These are phyloP conservation scores for Meliscaeva auricollis DNA, from an alignment of 2,888 invertebrate species.

Conservation along the genomic window DNA sequence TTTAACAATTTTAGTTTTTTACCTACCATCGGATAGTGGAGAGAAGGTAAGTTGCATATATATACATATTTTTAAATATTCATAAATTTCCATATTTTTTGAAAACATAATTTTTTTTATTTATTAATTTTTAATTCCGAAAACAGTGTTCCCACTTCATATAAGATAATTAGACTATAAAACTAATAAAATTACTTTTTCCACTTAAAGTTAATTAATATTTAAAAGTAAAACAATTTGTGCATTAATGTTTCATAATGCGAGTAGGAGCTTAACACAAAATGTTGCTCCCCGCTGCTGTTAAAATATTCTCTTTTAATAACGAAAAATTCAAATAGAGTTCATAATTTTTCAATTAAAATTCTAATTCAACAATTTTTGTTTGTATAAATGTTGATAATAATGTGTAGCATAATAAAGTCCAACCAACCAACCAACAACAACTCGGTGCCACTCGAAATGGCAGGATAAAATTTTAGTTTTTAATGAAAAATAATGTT, in stretches of 20 bases:
- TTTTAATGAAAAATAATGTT: constrained; percentile 51
- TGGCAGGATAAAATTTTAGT: constrained; percentile 46
- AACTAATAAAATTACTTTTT: constrained; percentile 2
- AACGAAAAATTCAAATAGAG: neutral
- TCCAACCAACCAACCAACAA: too few relatives aligned
- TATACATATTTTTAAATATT: too few relatives aligned
- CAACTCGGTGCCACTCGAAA: neutral
- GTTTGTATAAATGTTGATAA: neutral
- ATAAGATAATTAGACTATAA: neutral
- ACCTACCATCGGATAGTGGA: constrained; percentile 98
- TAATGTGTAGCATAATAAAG: neutral
- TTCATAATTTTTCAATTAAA: constrained; percentile 63
- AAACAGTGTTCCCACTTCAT: constrained; percentile 52
- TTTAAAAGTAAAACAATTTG: constrained; percentile 19
- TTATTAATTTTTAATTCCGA: neutral
- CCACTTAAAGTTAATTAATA: constrained; percentile 17
- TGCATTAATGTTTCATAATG: neutral
- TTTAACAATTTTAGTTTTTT: constrained; percentile 98
- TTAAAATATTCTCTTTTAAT: constrained; percentile 28
- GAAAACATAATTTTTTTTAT: neutral
- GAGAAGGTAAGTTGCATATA: constrained; percentile 91
- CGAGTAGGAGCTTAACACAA: too few relatives aligned
- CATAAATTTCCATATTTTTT: too few relatives aligned
- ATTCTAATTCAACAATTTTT: constrained; percentile 54
- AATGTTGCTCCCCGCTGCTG: constrained; percentile 5